These are phyloP conservation scores for Nephrotoma appendiculata DNA, from an alignment of 2,888 invertebrate species.

Conservation along the genomic window DNA sequence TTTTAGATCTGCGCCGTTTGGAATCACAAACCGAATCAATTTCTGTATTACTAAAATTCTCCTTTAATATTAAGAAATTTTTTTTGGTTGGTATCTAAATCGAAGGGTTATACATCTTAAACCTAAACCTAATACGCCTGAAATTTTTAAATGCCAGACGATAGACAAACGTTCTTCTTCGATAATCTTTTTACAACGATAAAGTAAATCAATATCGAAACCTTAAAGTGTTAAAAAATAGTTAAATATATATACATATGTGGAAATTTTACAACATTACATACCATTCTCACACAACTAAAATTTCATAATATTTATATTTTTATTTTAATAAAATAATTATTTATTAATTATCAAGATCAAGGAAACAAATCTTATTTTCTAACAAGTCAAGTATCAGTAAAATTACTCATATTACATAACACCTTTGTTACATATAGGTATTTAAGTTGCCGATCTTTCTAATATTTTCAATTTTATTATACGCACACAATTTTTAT, in stretches of 20 bases:
- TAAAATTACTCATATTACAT: not conserved
- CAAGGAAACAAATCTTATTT: not conserved
- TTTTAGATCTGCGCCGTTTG: too few relatives aligned
- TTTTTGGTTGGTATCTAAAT: too few relatives aligned
- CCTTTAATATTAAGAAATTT: too few relatives aligned
- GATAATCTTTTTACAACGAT: not conserved
- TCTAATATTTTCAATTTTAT: not conserved
- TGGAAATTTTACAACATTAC: not conserved
- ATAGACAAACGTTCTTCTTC: not conserved
- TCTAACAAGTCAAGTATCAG: not conserved
- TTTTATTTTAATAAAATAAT: not conserved
- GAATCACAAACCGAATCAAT: too few relatives aligned
- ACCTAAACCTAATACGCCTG: too few relatives aligned
- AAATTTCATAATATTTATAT: not conserved
- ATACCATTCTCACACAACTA: not conserved
- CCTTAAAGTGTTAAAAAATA: not conserved
- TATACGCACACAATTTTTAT: not conserved
- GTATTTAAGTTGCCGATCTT: not conserved
- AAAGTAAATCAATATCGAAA: not conserved
- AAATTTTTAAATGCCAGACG: too few relatives aligned
- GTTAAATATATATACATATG: not conserved
- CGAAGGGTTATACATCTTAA: too few relatives aligned
- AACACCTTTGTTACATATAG: not conserved
- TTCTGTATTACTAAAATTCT: too few relatives aligned
- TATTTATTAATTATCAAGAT: not conserved